Evolutionary conservation across 1,140 invertebrate genomes (phyloP), one percentile per base, ranked within the genome.

Genomic region (Cataglyphis hispanica): DNA sequence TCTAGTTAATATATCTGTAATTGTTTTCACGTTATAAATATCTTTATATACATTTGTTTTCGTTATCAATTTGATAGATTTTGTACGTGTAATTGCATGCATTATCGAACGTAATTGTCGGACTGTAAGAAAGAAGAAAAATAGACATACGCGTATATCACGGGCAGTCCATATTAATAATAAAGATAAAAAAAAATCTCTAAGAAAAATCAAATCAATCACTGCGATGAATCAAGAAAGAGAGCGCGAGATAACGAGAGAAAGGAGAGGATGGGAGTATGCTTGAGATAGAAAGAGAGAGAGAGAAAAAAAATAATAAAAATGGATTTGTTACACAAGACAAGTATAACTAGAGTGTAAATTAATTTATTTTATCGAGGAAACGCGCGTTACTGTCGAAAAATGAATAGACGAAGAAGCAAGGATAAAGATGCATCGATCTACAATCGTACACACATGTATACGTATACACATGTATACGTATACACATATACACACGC

Each of bases 291-390:
- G 31, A 89, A 37, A 72, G 69, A 84, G 27, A 87, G 34, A 69
- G 37, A 64, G 22, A 66, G 25, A 43, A 89, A 63, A 83, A 69
- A 85, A 37, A 60, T 31, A 56, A 66, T 66, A 61, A 84, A 74
- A 83, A 84, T 91, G 90, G 87, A 87, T 86, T 91, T 89, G 91
- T 91, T 93, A 91, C 85, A 85, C 86, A 5, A 50, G 88, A 87
- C 85, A 75, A 92, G 83, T 87, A 67, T 80, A 89, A 90, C 63
- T 93, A 93, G 90, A 92, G 87, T 91, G 88, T 93, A 91, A 93
- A 93, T 93, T 93, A 93, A 93, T 93, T 93, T 93, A 93, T 93
- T 93, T 90, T 91, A 86, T 92, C 87, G 90, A 91, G 86, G 25
- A 63, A 90, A 87, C 80, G 66, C 83, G 86, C 61, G 83, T 86